phyloP scores from a whole-genome alignment of 2,888 invertebrate genomes.

The Clistopyga incitator region DNA sequence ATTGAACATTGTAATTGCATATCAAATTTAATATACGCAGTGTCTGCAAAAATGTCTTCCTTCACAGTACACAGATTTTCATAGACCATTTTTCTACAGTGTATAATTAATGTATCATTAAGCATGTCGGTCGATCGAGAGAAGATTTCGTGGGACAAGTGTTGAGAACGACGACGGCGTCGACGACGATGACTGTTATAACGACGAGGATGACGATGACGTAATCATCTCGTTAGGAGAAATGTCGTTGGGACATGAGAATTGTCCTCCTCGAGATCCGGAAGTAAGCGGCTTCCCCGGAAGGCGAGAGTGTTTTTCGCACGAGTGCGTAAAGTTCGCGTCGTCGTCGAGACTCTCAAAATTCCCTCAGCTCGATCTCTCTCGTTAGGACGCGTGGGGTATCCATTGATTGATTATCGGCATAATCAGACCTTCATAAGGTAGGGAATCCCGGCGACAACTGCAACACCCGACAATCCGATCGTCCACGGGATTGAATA shows the following conservation, averaged over 20 bases:
- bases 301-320: constrained; percentile 24
- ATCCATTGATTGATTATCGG: constrained; percentile 57
- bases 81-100: no score
- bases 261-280: constrained; percentile 9
- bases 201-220: constrained; percentile 53
- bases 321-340: constrained; percentile 36
- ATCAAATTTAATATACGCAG: no score
- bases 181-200: constrained; percentile 10
- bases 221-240: constrained; percentile 4
- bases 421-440: constrained; percentile 81
- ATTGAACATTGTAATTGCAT: no score
- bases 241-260: constrained; percentile 9
- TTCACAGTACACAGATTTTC: no score
- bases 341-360: constrained; percentile 39
- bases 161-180: constrained; percentile 45
- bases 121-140: constrained; percentile 34
- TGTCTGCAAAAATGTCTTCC: no score
- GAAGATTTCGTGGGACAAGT: constrained; percentile 10
- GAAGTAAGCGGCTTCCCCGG: not conserved
- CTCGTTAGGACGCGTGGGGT: constrained; percentile 47
- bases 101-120: not conserved
- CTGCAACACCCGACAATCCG: constrained; percentile 80
- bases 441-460: constrained; percentile 83
- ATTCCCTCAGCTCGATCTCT: constrained; percentile 50
- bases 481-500: constrained; percentile 58